phyloP scores from a whole-genome alignment of 2,797 vertebrate species.

The Chloroceryle inda region DNA sequence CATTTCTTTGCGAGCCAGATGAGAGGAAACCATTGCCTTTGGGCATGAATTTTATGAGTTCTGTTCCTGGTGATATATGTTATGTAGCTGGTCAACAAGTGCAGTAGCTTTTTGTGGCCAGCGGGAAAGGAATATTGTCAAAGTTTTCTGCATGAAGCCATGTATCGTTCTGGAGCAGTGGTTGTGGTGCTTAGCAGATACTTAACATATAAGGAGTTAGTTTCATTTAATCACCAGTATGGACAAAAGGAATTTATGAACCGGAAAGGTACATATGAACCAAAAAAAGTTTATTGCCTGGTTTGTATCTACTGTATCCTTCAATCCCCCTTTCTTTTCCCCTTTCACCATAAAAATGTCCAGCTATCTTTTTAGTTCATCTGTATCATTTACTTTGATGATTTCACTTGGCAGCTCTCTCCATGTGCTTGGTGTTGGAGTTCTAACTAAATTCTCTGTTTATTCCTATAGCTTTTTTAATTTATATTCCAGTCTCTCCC shows the following conservation, averaged over 20 bases:
- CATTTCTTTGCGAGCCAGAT: neutral
- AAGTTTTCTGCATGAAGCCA: neutral
- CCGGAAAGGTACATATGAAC: neutral
- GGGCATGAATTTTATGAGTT: neutral
- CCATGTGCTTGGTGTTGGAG: neutral
- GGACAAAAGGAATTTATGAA: conserved; percentile 1
- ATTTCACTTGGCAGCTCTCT: conserved; percentile 6
- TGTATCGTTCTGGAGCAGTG: neutral
- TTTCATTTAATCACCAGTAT: neutral
- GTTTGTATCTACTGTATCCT: conserved; percentile 3
- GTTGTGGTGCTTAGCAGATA: neutral
- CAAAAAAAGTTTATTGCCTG: neutral
- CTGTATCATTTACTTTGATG: neutral
- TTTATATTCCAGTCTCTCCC: neutral
- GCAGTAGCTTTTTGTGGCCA: neutral
- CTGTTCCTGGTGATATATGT: neutral
- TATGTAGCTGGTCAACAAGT: neutral
- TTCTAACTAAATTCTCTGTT: neutral
- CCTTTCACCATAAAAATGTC: conserved; percentile 21
- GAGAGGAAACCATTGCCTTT: neutral
- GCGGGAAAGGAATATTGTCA: neutral
- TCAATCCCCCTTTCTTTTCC: neutral
- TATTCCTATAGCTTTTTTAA: neutral
- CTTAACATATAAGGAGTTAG: neutral
- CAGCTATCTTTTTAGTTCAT: neutral